Evolutionary conservation across 2,797 vertebrate species (phyloP), one percentile per base, ranked within the genome.

Genomic region (Gallinago stenura): DNA sequence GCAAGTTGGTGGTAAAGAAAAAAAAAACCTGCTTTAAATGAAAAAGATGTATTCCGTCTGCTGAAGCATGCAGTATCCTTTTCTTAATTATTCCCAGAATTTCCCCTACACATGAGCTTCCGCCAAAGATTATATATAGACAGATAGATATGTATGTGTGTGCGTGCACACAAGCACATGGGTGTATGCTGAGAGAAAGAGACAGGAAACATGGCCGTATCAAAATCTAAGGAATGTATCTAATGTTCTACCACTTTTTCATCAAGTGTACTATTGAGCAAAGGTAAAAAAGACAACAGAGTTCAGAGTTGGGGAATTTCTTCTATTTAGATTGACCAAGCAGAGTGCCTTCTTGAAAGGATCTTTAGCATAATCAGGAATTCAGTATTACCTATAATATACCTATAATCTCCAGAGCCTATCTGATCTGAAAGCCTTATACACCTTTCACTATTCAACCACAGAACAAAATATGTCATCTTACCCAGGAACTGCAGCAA

Each of bases 21-120:
- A 92, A 76, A 86, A 95, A 93, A 89, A 65, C 77, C 77, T 79
- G 77, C 71, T 96, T 97, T 96, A 98, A 98, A 97, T 95, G 97
- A 95, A 98, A 96, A 98, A 98, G 96, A 97, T 98, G 90, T 77
- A 92, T 97, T 97, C 97, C 94, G 93, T 95, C 95, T 95, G 94
- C 90, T 97, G 83, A 72, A 97, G 95, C 66, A 83, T 93, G 89
- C 78, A 95, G 94, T 96, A 96, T 95, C 95, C 95, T 94, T 95
- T 85, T 61, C 80, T 90, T 97, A 94, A 93, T 97, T 97, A 97
- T 87, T 96, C 64, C 91, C 94, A 92, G 72, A 80, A 91, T 70
- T 97, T 93, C 95, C 97, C 92, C 84, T 78, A 76, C 89, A 68
- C 39, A 90, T 65, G 61, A 84, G 79, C 90, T 96, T 94, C 96